These are phyloP conservation scores for Tipula unca DNA, from an alignment of 2,888 invertebrate genomes.

Conservation along the genomic window DNA sequence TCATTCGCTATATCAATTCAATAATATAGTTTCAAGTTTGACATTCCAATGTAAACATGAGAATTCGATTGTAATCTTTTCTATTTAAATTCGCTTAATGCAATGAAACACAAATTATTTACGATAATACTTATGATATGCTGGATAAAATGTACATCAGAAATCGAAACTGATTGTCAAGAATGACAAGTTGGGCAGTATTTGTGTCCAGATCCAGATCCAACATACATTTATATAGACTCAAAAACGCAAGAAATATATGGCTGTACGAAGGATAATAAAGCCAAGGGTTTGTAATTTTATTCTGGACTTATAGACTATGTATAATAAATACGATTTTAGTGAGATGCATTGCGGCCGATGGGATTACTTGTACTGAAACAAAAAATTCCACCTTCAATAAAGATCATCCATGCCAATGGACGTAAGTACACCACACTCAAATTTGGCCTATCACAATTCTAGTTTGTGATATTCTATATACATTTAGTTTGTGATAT, in stretches of 20 bases:
- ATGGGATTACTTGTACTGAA: conserved; percentile 72
- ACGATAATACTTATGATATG: not conserved
- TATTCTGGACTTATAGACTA: conserved; percentile 16
- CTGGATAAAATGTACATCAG: not conserved
- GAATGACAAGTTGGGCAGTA: conserved; percentile 70
- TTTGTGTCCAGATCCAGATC: conserved; percentile 77
- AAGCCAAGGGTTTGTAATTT: conserved; percentile 60
- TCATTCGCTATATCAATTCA: too few relatives aligned
- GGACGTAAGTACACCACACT: conserved; percentile 67
- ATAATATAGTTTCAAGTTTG: too few relatives aligned
- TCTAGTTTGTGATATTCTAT: too few relatives aligned
- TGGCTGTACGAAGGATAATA: conserved; percentile 71
- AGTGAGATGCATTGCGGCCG: conserved; percentile 77
- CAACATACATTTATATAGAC: conserved; percentile 68
- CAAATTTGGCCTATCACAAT: too few relatives aligned
- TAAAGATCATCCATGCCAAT: conserved; percentile 79
- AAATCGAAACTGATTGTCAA: conserved; percentile 53
- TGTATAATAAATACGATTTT: conserved; percentile 23
- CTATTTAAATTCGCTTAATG: not conserved
- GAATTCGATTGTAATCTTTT: not conserved
- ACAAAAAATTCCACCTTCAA: conserved; percentile 72
- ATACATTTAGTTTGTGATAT: too few relatives aligned
- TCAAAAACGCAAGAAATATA: conserved; percentile 78
- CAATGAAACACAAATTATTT: not conserved
- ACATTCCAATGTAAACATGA: not conserved